Evolutionary conservation across 2,113 vertebrate species (phyloP).

Genomic region (Vanacampus margaritifer): DNA sequence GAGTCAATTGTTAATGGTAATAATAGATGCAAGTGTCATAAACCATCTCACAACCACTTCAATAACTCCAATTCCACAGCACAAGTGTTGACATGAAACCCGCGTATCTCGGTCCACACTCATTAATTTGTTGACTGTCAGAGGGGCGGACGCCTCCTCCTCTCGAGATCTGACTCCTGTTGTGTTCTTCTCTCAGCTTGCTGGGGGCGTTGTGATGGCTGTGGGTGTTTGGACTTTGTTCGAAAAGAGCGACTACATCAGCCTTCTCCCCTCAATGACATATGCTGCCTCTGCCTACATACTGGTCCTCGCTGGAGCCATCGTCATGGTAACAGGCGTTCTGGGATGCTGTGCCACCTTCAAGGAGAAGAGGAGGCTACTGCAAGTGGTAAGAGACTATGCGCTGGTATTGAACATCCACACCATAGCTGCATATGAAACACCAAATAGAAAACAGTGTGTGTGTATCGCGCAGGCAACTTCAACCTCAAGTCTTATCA

Average conservation of each 20-base stretch:
- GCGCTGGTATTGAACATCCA: neutral
- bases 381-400: slow-evolving; percentile 84
- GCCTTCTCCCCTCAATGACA: slow-evolving; percentile 89
- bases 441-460: neutral
- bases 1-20: neutral
- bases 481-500: too few species aligned
- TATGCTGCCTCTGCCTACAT: slow-evolving; percentile 93
- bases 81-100: slow-evolving; percentile 9
- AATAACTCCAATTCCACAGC: slow-evolving; percentile 1
- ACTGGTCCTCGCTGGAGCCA: slow-evolving; percentile 87
- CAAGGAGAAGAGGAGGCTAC: slow-evolving; percentile 87
- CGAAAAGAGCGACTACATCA: slow-evolving; percentile 97
- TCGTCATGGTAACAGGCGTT: slow-evolving; percentile 94
- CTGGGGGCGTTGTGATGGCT: slow-evolving; percentile 90
- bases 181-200: slow-evolving; percentile 75
- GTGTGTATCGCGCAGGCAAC: too few species aligned
- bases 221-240: slow-evolving; percentile 92
- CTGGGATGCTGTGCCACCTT: slow-evolving; percentile 97
- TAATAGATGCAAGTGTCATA: neutral
- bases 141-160: slow-evolving; percentile 18
- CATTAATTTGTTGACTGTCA: slow-evolving; percentile 2
- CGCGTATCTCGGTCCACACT: slow-evolving; percentile 6
- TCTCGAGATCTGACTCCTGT: slow-evolving; percentile 13
- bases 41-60: neutral
- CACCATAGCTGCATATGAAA: neutral